Base-by-base conservation (phyloP, 1,140 invertebrate species). In the Neodiprion lecontei region DNA sequence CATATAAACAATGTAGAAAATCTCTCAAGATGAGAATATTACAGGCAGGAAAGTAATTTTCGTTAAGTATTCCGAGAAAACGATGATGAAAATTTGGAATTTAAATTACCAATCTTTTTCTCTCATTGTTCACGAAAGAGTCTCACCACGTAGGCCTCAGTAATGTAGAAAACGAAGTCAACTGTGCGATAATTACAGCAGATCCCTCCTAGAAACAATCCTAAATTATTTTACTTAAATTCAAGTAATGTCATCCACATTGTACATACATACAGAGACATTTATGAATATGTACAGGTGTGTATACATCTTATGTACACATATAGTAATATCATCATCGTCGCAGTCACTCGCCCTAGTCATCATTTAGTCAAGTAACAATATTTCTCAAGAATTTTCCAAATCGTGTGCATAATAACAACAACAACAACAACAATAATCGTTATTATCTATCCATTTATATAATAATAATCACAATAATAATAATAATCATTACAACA, bases 251-350 rank as follows among this genome's bases (percentile, higher is more conserved):
- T 81, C 78, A 80, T 76, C 80, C 76, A 67, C 80, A 84, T 81
- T 83, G 78, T 82, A 85, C 83, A 80, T 82, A 85, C 83, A 80
- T 81, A 81, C 75, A 84, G 81, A 61, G 53, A 86, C 82, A 86
- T 77, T 81, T 76, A 84, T 72, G 79, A 79, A 79, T 85, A 85
- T 86, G 79, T 84, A 86, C 83, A 86, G 74, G 74, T 81, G 83
- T 85, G 53, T 61, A 77, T 84, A 85, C 81, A 84, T 77, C 77
- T 70, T 77, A 79, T 85, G 83, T 82, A 78, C 81, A 80, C 79
- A 83, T 72, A 77, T 82, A 83, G 72, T 76, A 28, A 76, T 73
- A 78, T 74, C 67, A 67, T 67, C 67, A 14, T 67, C 67, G 48
- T 48, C 53, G 67, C 47, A 49, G 50, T 73, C 47, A 11, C 67